Percentiles rank a stretch among this genome's conserved stretches.
phyloP scores from a whole-genome alignment of 2,797 vertebrate species.

The Anableps anableps region DNA sequence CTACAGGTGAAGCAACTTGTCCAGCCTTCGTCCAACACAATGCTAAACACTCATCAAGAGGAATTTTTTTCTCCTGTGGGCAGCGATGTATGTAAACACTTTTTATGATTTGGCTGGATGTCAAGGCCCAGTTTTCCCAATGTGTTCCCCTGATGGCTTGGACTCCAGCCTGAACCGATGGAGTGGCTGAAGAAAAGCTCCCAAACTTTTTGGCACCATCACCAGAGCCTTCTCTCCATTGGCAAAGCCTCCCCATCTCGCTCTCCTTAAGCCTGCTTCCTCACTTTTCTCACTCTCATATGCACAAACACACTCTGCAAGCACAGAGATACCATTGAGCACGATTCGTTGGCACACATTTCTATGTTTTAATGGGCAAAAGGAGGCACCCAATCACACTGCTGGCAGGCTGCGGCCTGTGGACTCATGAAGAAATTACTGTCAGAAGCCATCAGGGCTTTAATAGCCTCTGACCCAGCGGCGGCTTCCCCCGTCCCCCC shows the following conservation, averaged over 20 bases:
- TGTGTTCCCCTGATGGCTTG: slow-evolving; percentile 62
- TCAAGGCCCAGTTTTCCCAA: slow-evolving; percentile 60
- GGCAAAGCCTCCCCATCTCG: slow-evolving; percentile 41
- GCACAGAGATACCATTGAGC: slow-evolving; percentile 81
- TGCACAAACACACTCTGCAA: slow-evolving; percentile 64
- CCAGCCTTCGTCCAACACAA: slow-evolving; percentile 43
- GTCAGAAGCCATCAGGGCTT: slow-evolving; percentile 80
- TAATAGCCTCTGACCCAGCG: slow-evolving; percentile 72
- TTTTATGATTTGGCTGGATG: slow-evolving; percentile 65
- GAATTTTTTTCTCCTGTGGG: slow-evolving; percentile 64
- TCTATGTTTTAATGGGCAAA: slow-evolving; percentile 79
- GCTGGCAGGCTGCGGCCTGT: slow-evolving; percentile 70
- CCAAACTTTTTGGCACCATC: slow-evolving; percentile 58
- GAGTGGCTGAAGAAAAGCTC: slow-evolving; percentile 62
- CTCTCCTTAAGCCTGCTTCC: slow-evolving; percentile 51
- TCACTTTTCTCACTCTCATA: slow-evolving; percentile 57
- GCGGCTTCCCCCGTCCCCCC: slow-evolving; percentile 50
- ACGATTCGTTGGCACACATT: slow-evolving; percentile 74
- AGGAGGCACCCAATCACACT: slow-evolving; percentile 72
- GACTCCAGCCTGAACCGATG: slow-evolving; percentile 63
- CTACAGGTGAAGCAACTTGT: slow-evolving; percentile 51
- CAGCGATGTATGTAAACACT: slow-evolving; percentile 69
- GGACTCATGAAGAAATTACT: slow-evolving; percentile 80
- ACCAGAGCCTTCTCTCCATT: slow-evolving; percentile 54
- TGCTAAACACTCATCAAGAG: slow-evolving; percentile 59